Percentiles rank a stretch among this genome's conserved stretches.
Evolutionary conservation across 2,797 vertebrate species (phyloP).

Genomic region (Sciurus carolinensis): DNA sequence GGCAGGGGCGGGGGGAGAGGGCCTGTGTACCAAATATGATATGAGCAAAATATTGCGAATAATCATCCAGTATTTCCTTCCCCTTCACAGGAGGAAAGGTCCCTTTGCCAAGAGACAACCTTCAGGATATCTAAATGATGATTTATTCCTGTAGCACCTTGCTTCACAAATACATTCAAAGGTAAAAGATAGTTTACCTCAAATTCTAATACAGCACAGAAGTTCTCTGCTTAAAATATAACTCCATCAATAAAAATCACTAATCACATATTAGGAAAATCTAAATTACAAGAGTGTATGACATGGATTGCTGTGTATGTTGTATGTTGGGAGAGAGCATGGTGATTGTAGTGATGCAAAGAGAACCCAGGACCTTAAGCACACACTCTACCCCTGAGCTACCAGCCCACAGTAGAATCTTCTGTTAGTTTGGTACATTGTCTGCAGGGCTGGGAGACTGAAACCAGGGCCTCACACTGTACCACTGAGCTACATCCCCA

Average conservation of each 20-base stretch:
- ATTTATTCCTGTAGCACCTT: background rate
- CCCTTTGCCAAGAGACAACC: background rate
- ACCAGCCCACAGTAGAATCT: background rate
- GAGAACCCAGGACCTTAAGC: background rate
- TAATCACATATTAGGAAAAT: constrained; percentile 31
- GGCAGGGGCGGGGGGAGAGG: no score
- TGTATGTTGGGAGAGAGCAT: background rate
- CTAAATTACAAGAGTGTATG: constrained; percentile 33
- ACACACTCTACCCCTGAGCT: background rate
- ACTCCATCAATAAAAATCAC: background rate
- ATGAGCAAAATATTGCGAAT: background rate
- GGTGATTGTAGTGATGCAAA: background rate
- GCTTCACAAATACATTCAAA: constrained; percentile 2
- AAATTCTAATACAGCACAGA: constrained; percentile 4
- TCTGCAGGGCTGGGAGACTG: no score
- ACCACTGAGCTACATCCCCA: background rate
- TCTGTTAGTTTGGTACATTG: background rate
- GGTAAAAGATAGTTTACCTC: background rate
- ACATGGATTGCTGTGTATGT: background rate
- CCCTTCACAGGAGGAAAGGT: background rate
- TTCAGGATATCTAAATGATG: background rate
- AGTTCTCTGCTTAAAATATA: constrained; percentile 50
- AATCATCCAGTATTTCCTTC: background rate
- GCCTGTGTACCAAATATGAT: background rate
- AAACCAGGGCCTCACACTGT: background rate